phyloP scores from a whole-genome alignment of 2,888 invertebrate genomes.

The Holacanthella duospinosa region DNA sequence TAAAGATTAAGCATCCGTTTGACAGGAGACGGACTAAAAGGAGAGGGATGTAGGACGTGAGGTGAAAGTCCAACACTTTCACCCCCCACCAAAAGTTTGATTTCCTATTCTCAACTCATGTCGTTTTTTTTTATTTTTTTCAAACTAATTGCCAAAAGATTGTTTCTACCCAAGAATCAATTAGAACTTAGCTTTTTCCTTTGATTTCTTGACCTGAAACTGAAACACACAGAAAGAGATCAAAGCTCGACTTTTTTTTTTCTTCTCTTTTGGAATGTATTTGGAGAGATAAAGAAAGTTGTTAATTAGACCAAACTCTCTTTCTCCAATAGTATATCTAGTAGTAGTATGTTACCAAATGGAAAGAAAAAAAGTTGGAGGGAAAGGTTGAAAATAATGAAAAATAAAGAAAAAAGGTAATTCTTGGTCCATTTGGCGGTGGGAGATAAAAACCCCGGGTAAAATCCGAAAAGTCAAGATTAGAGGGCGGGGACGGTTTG shows the following conservation, averaged over 20 bases:
- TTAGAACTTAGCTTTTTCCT: not conserved
- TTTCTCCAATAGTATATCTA: too few species aligned
- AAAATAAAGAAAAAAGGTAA: too few species aligned
- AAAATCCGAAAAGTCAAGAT: too few species aligned
- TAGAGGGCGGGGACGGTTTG: slow-evolving; percentile 1
- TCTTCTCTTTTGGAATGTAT: not conserved
- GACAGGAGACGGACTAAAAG: not conserved
- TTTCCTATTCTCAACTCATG: too few species aligned
- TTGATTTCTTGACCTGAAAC: not conserved
- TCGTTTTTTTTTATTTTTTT: too few species aligned
- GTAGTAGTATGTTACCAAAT: too few species aligned
- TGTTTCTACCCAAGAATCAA: slow-evolving; percentile 1
- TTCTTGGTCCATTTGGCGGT: too few species aligned
- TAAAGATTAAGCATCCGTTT: slow-evolving; percentile 5
- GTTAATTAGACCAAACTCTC: not conserved
- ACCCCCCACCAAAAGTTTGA: too few species aligned
- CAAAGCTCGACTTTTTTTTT: too few species aligned
- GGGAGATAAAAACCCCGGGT: too few species aligned
- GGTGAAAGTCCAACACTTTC: not conserved
- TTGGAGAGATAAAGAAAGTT: not conserved
- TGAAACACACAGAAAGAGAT: not conserved
- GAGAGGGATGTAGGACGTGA: not conserved
- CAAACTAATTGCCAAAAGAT: slow-evolving; percentile 3
- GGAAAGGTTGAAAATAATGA: too few species aligned
- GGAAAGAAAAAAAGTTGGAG: too few species aligned